These are phyloP conservation scores for Denticeps clupeoides DNA, from an alignment of 2,797 vertebrate genomes.

Conservation along the genomic window DNA sequence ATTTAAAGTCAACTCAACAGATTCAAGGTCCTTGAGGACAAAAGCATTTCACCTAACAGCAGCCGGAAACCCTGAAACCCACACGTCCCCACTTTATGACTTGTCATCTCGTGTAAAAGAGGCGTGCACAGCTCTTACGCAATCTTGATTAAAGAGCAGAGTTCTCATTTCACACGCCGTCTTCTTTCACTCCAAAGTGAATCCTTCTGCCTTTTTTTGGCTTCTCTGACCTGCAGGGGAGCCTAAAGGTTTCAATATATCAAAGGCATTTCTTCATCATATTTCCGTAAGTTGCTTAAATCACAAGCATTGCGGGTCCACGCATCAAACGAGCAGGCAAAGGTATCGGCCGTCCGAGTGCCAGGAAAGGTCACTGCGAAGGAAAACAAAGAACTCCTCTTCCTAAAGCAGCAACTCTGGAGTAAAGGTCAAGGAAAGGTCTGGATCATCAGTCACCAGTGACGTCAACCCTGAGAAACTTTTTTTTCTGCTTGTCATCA, in stretches of 20 bases:
- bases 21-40: slow-evolving; percentile 50
- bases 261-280: slow-evolving; percentile 58
- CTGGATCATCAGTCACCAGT: not conserved
- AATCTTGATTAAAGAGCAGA: slow-evolving; percentile 61
- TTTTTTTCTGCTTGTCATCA: slow-evolving; percentile 41
- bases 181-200: slow-evolving; percentile 38
- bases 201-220: slow-evolving; percentile 50
- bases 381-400: slow-evolving; percentile 8
- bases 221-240: slow-evolving; percentile 51
- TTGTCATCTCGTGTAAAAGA: slow-evolving; percentile 58
- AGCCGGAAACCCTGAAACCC: slow-evolving; percentile 40
- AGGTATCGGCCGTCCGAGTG: slow-evolving; percentile 30
- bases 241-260: slow-evolving; percentile 48
- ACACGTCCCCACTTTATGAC: slow-evolving; percentile 25
- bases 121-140: slow-evolving; percentile 62
- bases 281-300: slow-evolving; percentile 48
- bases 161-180: slow-evolving; percentile 51
- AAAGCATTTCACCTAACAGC: slow-evolving; percentile 41
- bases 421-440: slow-evolving; percentile 2
- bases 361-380: slow-evolving; percentile 21
- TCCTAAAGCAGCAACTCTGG: not conserved
- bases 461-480: too few species aligned
- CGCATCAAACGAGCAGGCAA: not conserved
- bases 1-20: slow-evolving; percentile 51
- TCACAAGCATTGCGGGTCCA: slow-evolving; percentile 50